Percentiles rank a stretch among this genome's conserved stretches.
phyloP scores from a whole-genome alignment of 2,888 invertebrate species.

The Acrocyrtus sp. region DNA sequence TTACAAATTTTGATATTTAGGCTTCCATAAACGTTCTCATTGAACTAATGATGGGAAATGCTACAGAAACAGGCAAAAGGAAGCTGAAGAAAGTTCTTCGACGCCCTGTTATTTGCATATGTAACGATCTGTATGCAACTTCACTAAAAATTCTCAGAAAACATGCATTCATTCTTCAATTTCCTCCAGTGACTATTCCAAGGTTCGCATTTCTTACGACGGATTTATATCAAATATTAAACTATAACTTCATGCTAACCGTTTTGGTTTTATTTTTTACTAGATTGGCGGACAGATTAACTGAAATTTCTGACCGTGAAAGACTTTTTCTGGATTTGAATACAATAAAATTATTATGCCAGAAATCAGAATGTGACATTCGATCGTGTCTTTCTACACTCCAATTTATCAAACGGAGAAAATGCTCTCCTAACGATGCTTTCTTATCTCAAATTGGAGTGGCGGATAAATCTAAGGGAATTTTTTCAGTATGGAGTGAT shows the following conservation, averaged over 20 bases:
- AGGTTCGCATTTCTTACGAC: slow-evolving; percentile 63
- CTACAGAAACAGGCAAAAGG: slow-evolving; percentile 65
- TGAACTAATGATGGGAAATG: slow-evolving; percentile 78
- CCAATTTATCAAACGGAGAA: slow-evolving; percentile 74
- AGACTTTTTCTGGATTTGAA: slow-evolving; percentile 76
- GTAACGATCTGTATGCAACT: slow-evolving; percentile 93
- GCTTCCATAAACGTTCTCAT: slow-evolving; percentile 88
- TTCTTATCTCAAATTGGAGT: slow-evolving; percentile 79
- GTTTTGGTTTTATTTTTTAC: slow-evolving; percentile 65
- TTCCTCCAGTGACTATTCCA: slow-evolving; percentile 69
- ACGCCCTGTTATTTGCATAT: slow-evolving; percentile 95
- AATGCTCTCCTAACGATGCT: slow-evolving; percentile 70
- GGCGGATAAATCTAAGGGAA: slow-evolving; percentile 86
- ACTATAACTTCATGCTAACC: too few species aligned
- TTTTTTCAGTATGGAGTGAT: slow-evolving; percentile 86
- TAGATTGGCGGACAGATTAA: slow-evolving; percentile 73
- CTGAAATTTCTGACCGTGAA: slow-evolving; percentile 77
- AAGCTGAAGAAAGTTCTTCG: slow-evolving; percentile 74
- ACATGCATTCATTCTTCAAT: slow-evolving; percentile 79
- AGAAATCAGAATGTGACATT: slow-evolving; percentile 89
- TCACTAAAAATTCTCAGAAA: slow-evolving; percentile 84
- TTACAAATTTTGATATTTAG: too few species aligned
- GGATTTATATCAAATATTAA: background rate
- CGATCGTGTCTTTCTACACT: slow-evolving; percentile 90
- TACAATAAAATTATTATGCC: slow-evolving; percentile 79